Percentiles rank a stretch among this genome's conserved stretches.
These are phyloP conservation scores for Eupithecia vulgata DNA, from an alignment of 2,888 invertebrate species.

Conservation along the genomic window DNA sequence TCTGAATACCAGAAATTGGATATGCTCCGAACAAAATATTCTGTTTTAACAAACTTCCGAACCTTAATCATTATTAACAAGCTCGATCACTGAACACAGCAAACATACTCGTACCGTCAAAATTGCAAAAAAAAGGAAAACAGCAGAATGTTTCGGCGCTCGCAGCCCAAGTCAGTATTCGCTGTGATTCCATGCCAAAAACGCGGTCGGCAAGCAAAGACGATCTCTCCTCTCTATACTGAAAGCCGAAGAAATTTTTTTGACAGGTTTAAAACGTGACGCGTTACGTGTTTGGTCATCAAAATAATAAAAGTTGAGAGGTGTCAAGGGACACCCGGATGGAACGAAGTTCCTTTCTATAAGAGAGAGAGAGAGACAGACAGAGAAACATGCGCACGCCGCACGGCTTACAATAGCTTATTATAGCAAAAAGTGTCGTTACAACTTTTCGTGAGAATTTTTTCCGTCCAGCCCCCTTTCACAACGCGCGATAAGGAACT, in stretches of 20 bases:
- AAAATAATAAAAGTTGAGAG: too few species aligned
- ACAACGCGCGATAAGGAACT: too few species aligned
- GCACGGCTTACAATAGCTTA: too few species aligned
- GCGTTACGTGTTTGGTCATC: too few species aligned
- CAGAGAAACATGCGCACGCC: too few species aligned
- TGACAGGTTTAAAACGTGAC: too few species aligned
- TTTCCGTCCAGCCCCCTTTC: too few species aligned
- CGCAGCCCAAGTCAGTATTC: slow-evolving; percentile 41
- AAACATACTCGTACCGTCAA: slow-evolving; percentile 49
- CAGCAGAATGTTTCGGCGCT: slow-evolving; percentile 61
- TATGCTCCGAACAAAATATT: slow-evolving; percentile 2
- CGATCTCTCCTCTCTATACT: neutral
- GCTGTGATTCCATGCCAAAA: neutral
- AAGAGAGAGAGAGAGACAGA: too few species aligned
- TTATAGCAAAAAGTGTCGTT: too few species aligned
- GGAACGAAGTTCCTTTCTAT: too few species aligned
- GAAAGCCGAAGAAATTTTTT: neutral
- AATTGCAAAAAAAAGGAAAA: slow-evolving; percentile 54
- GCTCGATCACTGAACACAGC: slow-evolving; percentile 40
- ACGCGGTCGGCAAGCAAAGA: neutral
- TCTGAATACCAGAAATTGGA: neutral
- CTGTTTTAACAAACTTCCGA: slow-evolving; percentile 11
- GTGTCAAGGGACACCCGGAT: too few species aligned
- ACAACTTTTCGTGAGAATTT: too few species aligned
- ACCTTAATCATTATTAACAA: slow-evolving; percentile 38